Evolutionary conservation across 2,113 vertebrate genomes (phyloP), one percentile per base, ranked within the genome.

Genomic region (Turnix velox): DNA sequence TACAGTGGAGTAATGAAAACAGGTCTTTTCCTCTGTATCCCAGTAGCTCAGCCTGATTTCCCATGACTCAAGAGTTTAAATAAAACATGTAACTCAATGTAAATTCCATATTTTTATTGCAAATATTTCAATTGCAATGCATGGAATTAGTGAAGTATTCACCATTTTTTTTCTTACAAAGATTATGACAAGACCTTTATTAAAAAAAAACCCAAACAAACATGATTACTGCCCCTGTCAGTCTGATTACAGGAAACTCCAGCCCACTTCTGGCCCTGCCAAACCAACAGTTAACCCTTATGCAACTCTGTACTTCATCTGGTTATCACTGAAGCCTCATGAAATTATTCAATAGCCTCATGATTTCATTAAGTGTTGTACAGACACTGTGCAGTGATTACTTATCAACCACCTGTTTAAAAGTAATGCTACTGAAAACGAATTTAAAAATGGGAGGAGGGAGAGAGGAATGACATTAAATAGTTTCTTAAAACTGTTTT

Each of bases 161-260:
- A 68, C 75, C 7, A 24, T 19, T 1, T 22, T 28, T 57, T 72
- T 52, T 45, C 73, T 45, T 27, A 65, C 15, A 68, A 49, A 59
- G 61, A 52, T 62, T 57, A 67, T 16, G 31, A 68, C 6, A 81
- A 30, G 9, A 68, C 12, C 14, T 88, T 52, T 59, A 67, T 52
- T 58, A 11, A 22, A 58, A 88, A 51, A 19, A 55, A 18, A n/a
- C n/a, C n/a, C n/a, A 39, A 37, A 33, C 24, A 28, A 30, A 90
- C 42, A 67, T 75, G 40, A 39, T 33, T 52, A 19, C 45, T 72
- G 16, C 30, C 72, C 42, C 61, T 71, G 52, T 63, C 46, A 59
- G n/a, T 75, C 27, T 72, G 55, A 81, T 93, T 92, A 90, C 75
- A 69, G 79, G 82, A 91, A 95, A 83, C 67, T 73, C 49, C 76